These are phyloP conservation scores for Nasonia vitripennis DNA, from an alignment of 1,140 invertebrate species.

Conservation along the genomic window DNA sequence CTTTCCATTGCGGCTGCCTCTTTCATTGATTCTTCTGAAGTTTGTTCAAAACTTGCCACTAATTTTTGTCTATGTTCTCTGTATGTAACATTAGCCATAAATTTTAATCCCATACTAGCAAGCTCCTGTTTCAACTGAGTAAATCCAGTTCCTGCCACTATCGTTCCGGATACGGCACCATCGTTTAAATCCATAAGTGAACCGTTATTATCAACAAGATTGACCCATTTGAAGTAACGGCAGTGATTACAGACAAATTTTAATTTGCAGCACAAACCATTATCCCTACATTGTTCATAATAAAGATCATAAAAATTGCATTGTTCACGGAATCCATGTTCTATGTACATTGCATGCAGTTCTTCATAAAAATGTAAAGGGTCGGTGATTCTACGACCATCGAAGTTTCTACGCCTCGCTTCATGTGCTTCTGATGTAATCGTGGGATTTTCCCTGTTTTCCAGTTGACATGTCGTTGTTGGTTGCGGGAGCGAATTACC, in stretches of 20 bases:
- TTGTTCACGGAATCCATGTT: constrained; percentile 2
- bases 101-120: no score
- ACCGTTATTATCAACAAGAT: not conserved
- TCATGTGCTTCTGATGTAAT: not conserved
- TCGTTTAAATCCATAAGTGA: not conserved
- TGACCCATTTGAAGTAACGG: not conserved
- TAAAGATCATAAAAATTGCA: not conserved
- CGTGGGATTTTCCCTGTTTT: not conserved
- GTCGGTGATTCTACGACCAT: not conserved
- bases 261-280: not conserved
- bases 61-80: no score
- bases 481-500: no score
- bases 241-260: not conserved
- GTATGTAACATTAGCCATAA: no score
- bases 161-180: not conserved
- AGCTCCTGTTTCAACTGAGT: not conserved
- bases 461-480: no score
- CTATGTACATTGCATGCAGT: not conserved
- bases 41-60: no score
- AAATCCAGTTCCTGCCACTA: not conserved
- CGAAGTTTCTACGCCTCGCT: no score
- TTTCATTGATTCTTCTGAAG: no score
- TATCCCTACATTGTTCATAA: not conserved
- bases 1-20: no score
- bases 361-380: not conserved